Conservation (phyloP, 1,140 invertebrate genomes). For the Hyles vespertilio region DNA sequence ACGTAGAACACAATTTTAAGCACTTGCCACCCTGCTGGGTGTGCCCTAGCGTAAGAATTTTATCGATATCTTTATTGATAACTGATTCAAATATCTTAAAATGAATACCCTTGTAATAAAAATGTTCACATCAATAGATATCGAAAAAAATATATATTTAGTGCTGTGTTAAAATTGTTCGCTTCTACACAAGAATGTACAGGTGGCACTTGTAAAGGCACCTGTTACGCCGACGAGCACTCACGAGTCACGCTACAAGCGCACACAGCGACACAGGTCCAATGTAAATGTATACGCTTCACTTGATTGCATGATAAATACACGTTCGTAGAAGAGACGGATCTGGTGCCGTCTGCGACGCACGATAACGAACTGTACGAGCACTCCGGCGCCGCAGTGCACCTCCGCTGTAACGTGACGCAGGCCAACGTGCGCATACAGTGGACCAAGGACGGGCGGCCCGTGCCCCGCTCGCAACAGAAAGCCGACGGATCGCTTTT, state of each 20-base stretch:
- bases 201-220: conserved; percentile 36
- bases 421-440: conserved; percentile 57
- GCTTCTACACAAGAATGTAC: conserved; percentile 29
- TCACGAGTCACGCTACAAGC: not conserved
- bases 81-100: no score
- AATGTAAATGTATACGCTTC: conserved; percentile 1
- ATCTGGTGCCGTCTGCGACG: conserved; percentile 40
- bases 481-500: conserved; percentile 53
- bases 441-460: conserved; percentile 75
- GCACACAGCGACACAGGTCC: not conserved
- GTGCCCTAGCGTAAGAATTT: no score
- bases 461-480: conserved; percentile 60
- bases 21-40: no score
- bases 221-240: conserved; percentile 15
- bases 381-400: conserved; percentile 76
- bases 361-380: conserved; percentile 65
- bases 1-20: no score
- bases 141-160: conserved; percentile 5
- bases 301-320: conserved; percentile 47
- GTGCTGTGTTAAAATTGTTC: no score
- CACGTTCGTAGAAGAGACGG: conserved; percentile 54
- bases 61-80: no score
- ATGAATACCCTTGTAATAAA: not conserved
- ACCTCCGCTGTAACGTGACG: conserved; percentile 76
- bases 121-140: conserved; percentile 1